Evolutionary conservation across 2,888 invertebrate species (phyloP).

Genomic region (Ectropis crepuscularia): DNA sequence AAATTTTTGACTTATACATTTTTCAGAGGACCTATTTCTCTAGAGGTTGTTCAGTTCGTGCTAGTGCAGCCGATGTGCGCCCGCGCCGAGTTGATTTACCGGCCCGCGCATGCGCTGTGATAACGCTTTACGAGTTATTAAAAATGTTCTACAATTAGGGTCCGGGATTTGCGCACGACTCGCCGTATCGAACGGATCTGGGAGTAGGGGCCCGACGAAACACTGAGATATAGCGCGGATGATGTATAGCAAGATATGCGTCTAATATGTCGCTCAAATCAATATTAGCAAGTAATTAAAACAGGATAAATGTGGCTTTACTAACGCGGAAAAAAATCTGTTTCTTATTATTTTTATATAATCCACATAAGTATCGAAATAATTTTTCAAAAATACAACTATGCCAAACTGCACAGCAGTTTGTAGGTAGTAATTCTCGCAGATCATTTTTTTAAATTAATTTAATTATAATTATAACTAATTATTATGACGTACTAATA

Average conservation of each 20-base stretch:
- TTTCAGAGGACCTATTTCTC: background rate
- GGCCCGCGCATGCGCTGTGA: slow-evolving; percentile 25
- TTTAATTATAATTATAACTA: too few species aligned
- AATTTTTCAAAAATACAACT: too few species aligned
- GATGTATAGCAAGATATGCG: background rate
- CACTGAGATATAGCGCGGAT: slow-evolving; percentile 4
- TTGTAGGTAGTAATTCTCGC: too few species aligned
- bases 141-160: slow-evolving; percentile 31
- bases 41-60: background rate
- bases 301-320: too few species aligned
- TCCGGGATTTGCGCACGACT: slow-evolving; percentile 28
- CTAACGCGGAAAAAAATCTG: too few species aligned
- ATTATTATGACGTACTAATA: too few species aligned
- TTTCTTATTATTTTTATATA: too few species aligned
- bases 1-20: background rate
- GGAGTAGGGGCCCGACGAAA: slow-evolving; percentile 5
- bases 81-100: slow-evolving; percentile 26
- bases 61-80: slow-evolving; percentile 20
- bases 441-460: too few species aligned
- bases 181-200: slow-evolving; percentile 17
- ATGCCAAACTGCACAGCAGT: too few species aligned
- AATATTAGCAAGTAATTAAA: too few species aligned
- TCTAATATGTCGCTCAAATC: background rate
- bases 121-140: slow-evolving; percentile 32
- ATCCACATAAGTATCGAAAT: too few species aligned